Percentiles rank a stretch among this genome's conserved stretches.
Conservation (phyloP, 2,113 vertebrate species). For the Tenrec ecaudatus region DNA sequence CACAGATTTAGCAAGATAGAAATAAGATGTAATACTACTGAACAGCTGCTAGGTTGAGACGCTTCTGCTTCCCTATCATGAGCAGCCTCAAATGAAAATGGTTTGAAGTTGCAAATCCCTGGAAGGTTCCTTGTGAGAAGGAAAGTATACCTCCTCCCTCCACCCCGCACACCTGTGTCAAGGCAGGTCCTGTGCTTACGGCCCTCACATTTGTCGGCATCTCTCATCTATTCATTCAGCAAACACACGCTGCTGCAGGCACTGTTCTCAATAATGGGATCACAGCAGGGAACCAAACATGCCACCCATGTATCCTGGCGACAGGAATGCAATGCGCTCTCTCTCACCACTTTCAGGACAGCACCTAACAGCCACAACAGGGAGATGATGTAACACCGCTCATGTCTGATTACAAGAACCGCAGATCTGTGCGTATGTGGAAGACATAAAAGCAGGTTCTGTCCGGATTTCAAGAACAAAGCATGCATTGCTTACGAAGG, state of each 20-base stretch:
- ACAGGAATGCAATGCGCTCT: background rate
- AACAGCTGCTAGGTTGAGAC: background rate
- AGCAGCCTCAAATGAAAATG: conserved; percentile 1
- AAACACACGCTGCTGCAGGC: background rate
- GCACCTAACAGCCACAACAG: background rate
- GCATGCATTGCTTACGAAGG: background rate
- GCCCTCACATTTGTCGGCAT: background rate
- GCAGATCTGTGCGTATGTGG: background rate
- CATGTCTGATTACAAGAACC: background rate
- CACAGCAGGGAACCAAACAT: background rate
- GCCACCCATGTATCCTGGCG: background rate
- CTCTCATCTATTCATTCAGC: background rate
- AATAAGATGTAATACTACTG: background rate
- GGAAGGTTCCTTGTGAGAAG: background rate
- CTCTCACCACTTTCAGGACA: background rate
- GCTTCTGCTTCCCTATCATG: background rate
- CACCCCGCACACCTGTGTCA: background rate
- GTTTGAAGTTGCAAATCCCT: background rate
- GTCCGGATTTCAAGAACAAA: conserved; percentile 12
- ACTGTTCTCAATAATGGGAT: background rate
- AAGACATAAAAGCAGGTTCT: background rate
- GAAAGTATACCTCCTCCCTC: background rate
- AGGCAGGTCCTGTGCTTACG: background rate
- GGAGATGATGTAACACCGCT: background rate
- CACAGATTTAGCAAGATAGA: conserved; percentile 36